Evolutionary conservation across 2,797 vertebrate species (phyloP), one percentile per base, ranked within the genome.

Genomic region (Sebastes reedi): DNA sequence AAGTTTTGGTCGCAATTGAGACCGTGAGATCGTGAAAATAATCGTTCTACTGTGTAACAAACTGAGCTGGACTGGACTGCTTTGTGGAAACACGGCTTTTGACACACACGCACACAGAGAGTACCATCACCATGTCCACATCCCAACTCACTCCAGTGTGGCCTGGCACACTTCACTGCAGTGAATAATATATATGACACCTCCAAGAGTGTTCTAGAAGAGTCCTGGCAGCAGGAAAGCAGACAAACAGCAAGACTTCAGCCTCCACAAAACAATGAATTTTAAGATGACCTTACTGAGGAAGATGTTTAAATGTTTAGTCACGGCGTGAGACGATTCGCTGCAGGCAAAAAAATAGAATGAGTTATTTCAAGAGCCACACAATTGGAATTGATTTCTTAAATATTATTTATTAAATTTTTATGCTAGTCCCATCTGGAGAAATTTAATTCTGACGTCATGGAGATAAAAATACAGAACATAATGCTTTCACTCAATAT

Each of bases 361-460:
- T 1, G 10, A 81, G 72, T 81, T 82, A 72, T 82, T 90, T 82
- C 16, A 20, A 83, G 70, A 75, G 74, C n/a, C 80, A n/a, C 80
- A 27, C 79, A 75, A 90, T 88, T 89, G 64, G 68, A 90, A 87
- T 85, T 66, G 81, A 88, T 92, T 85, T 39, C 20, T 7, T 4
- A 46, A 71, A 61, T 81, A 75, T 61, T 81, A 75, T 69, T 69
- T 73, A 67, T 86, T 86, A 30, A 42, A 72, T 86, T 77, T 11
- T 13, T 18, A 30, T 5, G n/a, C 67, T 7, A 30, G 58, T 71
- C 77, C 50, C 74, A 80, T 89, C 84, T 90, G 77, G 59, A 67
- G 34, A 64, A 82, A 22, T 88, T 77, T 22, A 82, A 87, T 79
- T 81, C 39, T 46, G 60, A 86, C 89, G 79, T 83, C 69, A 83